These are phyloP conservation scores for Sisyra nigra DNA, from an alignment of 2,888 invertebrate genomes.

Conservation along the genomic window DNA sequence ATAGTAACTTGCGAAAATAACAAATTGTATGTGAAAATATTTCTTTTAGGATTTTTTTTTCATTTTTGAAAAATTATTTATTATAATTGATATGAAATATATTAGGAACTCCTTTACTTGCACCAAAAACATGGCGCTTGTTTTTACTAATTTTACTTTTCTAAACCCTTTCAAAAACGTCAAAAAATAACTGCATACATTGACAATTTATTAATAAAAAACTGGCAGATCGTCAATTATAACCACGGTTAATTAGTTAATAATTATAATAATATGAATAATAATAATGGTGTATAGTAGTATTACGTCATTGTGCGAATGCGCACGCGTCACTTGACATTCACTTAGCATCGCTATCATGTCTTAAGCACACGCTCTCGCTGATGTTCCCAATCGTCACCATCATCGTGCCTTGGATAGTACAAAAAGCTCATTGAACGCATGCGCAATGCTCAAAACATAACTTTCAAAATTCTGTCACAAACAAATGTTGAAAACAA, in stretches of 20 bases:
- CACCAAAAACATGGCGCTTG: slow-evolving; percentile 1
- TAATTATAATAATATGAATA: slow-evolving; percentile 25
- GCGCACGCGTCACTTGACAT: slow-evolving; percentile 23
- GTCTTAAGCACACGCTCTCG: too few species aligned
- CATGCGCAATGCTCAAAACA: slow-evolving; percentile 1
- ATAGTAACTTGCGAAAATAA: too few species aligned
- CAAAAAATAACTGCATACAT: slow-evolving; percentile 4
- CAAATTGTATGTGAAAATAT: too few species aligned
- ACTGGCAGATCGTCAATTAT: neutral
- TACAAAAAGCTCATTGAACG: slow-evolving; percentile 12
- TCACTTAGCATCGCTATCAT: slow-evolving; percentile 27
- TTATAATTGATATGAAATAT: slow-evolving; percentile 25
- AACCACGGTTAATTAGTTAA: neutral
- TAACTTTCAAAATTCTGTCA: neutral
- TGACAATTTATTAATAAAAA: slow-evolving; percentile 6
- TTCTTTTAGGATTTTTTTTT: neutral
- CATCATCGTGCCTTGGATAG: slow-evolving; percentile 9
- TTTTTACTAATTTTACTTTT: slow-evolving; percentile 2
- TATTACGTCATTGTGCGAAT: slow-evolving; percentile 25
- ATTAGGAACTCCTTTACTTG: slow-evolving; percentile 25
- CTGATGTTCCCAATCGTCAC: slow-evolving; percentile 14
- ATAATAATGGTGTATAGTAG: slow-evolving; percentile 29
- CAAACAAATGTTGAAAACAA: too few species aligned
- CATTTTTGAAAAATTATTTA: slow-evolving; percentile 2
- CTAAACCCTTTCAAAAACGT: slow-evolving; percentile 1